phyloP scores from a whole-genome alignment of 2,888 invertebrate species.

The Oegoconia quadripuncta region DNA sequence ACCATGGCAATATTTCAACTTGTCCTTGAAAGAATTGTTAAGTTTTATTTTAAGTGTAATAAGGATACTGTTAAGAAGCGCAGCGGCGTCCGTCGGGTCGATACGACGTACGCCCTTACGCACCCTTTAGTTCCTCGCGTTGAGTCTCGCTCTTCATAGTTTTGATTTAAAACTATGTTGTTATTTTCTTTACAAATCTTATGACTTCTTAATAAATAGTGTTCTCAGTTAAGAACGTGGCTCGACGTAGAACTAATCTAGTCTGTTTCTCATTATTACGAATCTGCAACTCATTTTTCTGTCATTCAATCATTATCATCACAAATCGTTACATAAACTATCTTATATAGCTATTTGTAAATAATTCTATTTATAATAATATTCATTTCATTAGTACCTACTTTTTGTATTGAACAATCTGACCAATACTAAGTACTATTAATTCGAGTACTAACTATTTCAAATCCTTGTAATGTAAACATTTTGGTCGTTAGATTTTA shows the following conservation, averaged over 20 bases:
- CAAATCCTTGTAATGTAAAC: background rate
- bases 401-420: background rate
- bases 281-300: background rate
- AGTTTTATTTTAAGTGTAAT: conserved; percentile 29
- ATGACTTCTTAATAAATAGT: too few species aligned
- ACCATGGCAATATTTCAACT: too few species aligned
- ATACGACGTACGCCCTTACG: conserved; percentile 54
- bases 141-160: conserved; percentile 46
- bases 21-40: conserved; percentile 27
- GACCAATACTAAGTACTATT: conserved; percentile 11
- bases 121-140: conserved; percentile 62
- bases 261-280: conserved; percentile 46
- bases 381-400: conserved; percentile 1
- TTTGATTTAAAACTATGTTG: conserved; percentile 6
- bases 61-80: conserved; percentile 45
- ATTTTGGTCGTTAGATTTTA: background rate
- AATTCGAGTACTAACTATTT: too few species aligned
- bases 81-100: conserved; percentile 49
- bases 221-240: conserved; percentile 32
- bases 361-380: conserved; percentile 7
- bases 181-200: too few species aligned
- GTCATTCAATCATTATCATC: background rate
- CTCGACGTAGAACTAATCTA: conserved; percentile 73
- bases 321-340: background rate
- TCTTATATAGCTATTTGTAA: conserved; percentile 5